These are phyloP conservation scores for Cheilinus undulatus DNA, from an alignment of 2,113 vertebrate genomes.

Conservation along the genomic window DNA sequence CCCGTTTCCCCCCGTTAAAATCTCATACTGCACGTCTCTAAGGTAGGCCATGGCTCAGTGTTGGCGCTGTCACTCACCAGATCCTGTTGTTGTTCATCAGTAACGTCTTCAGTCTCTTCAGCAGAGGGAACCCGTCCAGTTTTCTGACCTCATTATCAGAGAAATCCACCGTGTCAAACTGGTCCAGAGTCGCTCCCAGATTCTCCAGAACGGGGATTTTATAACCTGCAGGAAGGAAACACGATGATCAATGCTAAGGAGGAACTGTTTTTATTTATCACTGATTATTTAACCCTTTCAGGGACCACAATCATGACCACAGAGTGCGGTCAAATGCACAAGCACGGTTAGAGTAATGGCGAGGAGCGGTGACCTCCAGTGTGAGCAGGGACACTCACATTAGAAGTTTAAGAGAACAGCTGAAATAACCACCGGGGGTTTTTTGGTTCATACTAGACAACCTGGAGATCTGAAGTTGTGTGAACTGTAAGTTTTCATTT, in stretches of 20 bases:
- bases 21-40: not conserved
- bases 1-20: no score
- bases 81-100: conserved; percentile 97
- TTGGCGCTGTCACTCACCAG: conserved; percentile 83
- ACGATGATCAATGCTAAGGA: not conserved
- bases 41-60: no score
- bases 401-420: no score
- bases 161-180: conserved; percentile 97
- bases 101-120: conserved; percentile 91
- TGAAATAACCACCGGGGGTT: no score
- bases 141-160: conserved; percentile 98
- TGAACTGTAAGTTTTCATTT: no score
- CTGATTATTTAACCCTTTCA: not conserved
- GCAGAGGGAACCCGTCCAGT: conserved; percentile 93
- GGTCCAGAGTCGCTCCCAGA: conserved; percentile 94
- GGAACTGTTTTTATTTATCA: not conserved
- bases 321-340: no score
- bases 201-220: conserved; percentile 98
- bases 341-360: no score
- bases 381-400: no score
- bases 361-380: no score
- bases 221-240: conserved; percentile 81
- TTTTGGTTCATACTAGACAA: no score
- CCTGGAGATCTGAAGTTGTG: no score
- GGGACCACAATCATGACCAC: no score